Percentiles rank a stretch among this genome's conserved stretches.
These are phyloP conservation scores for Nilaparvata lugens DNA, from an alignment of 1,140 invertebrate genomes.

Conservation along the genomic window DNA sequence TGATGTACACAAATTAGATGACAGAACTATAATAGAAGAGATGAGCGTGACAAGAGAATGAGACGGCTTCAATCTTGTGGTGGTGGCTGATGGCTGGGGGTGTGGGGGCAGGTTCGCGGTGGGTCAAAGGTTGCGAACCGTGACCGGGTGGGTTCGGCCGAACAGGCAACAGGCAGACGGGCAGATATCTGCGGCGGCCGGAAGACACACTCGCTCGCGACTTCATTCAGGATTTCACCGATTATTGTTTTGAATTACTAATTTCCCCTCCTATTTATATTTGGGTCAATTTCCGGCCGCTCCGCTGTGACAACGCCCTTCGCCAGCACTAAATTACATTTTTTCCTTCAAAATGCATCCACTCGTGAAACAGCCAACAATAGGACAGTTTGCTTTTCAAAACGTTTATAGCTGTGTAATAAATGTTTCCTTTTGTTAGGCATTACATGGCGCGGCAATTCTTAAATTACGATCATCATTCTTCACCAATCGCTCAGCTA, in stretches of 20 bases:
- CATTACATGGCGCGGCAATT: neutral
- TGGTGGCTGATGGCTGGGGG: too few species aligned
- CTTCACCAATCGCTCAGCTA: too few species aligned
- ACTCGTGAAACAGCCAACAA: conserved; percentile 1
- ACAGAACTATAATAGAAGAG: too few species aligned
- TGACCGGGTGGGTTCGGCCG: too few species aligned
- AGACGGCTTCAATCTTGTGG: too few species aligned
- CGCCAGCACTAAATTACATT: neutral
- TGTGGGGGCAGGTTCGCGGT: too few species aligned
- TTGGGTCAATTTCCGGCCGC: conserved; percentile 4
- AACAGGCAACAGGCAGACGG: too few species aligned
- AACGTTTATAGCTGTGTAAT: neutral
- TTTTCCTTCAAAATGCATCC: neutral
- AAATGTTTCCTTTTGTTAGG: neutral
- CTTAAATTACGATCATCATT: too few species aligned
- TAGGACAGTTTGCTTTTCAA: neutral
- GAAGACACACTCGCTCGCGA: neutral
- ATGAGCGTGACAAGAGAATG: too few species aligned
- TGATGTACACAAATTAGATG: too few species aligned
- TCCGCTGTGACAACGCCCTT: neutral
- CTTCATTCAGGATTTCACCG: conserved; percentile 1
- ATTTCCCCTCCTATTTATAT: conserved; percentile 3
- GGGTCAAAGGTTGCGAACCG: too few species aligned
- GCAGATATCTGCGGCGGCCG: neutral
- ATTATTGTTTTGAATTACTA: conserved; percentile 6